These are phyloP conservation scores for Solen grandis DNA, from an alignment of 1,140 invertebrate species.

Conservation along the genomic window DNA sequence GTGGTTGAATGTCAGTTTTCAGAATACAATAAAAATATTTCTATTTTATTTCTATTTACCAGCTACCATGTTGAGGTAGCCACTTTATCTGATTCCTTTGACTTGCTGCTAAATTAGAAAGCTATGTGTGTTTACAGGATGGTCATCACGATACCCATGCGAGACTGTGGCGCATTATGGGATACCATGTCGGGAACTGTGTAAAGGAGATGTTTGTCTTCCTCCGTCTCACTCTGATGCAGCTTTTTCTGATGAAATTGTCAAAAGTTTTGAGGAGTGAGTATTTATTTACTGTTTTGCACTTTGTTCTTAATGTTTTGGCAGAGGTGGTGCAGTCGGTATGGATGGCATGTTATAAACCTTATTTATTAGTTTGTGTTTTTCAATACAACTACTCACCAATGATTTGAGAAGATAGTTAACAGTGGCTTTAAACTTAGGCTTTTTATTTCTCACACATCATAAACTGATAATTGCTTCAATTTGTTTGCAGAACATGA, in stretches of 20 bases:
- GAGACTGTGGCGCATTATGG: slow-evolving; percentile 79
- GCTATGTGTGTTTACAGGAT: slow-evolving; percentile 77
- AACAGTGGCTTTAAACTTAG: background rate
- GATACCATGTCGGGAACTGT: slow-evolving; percentile 78
- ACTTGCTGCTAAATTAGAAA: too few relatives aligned
- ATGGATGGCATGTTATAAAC: background rate
- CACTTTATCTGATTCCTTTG: too few relatives aligned
- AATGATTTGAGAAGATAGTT: background rate
- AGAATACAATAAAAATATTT: slow-evolving; percentile 1
- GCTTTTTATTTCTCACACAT: background rate
- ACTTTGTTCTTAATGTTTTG: background rate
- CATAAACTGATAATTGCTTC: too few relatives aligned
- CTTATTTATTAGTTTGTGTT: background rate
- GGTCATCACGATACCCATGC: slow-evolving; percentile 80
- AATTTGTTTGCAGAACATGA: too few relatives aligned
- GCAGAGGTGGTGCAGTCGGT: background rate
- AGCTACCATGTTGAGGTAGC: too few relatives aligned
- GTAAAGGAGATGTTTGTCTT: slow-evolving; percentile 79
- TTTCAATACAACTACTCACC: background rate
- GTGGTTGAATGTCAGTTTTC: too few relatives aligned
- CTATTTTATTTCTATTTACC: too few relatives aligned
- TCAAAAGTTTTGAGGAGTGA: slow-evolving; percentile 69
- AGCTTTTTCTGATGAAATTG: slow-evolving; percentile 70
- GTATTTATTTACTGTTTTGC: background rate
- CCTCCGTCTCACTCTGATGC: slow-evolving; percentile 78